Evolutionary conservation across 2,888 invertebrate genomes (phyloP), one percentile per base, ranked within the genome.

Genomic region (Incurvaria masculella): DNA sequence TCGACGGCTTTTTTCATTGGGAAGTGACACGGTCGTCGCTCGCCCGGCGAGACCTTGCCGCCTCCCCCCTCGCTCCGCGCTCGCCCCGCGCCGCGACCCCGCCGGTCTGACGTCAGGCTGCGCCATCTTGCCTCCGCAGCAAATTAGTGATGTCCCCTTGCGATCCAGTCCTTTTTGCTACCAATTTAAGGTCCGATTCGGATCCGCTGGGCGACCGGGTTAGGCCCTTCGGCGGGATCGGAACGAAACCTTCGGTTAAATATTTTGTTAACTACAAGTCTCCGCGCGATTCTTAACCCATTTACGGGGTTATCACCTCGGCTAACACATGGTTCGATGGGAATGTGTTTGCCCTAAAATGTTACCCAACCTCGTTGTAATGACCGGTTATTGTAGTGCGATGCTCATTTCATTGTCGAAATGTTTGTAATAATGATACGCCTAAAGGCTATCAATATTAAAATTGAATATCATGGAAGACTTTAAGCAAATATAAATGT

Each of bases 41-140:
- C 59, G 61, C 66, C 60, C 65, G 58, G 58, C 57, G 21, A 62
- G 69, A 68, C 69, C 72, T 72, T 72, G 70, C 69, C 65, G 65
- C 59, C 65, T 62, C 54, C 53, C 58, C 55, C 57, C 56, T 59
- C 53, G 53, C 58, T 54, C 46, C 44, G 19, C 20, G 39, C 42
- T 42, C 19, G 20, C 44, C 46, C 44, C 45, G 49, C 44, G 26
- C 41, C 42, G 47, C 23, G 47, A 59, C 56, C 55, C 59, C 63
- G 45, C 26, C 39, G 43, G 58, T 65, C 60, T 76, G 74, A 76
- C 78, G 78, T 75, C 72, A 75, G 57, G 63, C 59, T 43, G 61
- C 74, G 76, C 76, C 78, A 78, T 78, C 76, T 78, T 78, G 74
- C 66, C 64, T 63, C 65, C 62, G 14, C 33, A 6, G 33, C 33